A percentile compares a stretch with the other conserved stretches of the same genome.
Conservation (phyloP, 2,113 vertebrate species). For the Gopherus flavomarginatus region DNA sequence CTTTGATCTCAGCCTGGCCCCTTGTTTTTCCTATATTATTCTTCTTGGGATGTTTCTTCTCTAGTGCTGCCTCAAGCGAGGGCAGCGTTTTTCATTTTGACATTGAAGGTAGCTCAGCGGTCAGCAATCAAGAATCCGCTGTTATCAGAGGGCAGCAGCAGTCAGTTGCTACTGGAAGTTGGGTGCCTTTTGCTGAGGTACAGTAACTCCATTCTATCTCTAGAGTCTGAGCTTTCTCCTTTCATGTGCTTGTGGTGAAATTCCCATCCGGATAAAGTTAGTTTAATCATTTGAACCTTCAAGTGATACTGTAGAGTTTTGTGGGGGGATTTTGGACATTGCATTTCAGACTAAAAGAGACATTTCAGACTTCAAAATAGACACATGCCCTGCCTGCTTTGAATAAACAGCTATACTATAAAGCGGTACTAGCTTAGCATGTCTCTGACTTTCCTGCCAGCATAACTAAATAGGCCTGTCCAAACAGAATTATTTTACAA, state of each 20-base stretch:
- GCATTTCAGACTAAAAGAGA: background rate
- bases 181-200: slow-evolving; percentile 78
- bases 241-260: slow-evolving; percentile 39
- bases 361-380: slow-evolving; percentile 32
- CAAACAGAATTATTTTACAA: slow-evolving; percentile 60
- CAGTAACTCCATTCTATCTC: slow-evolving; percentile 63
- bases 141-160: slow-evolving; percentile 74
- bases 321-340: background rate
- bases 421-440: slow-evolving; percentile 30
- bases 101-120: slow-evolving; percentile 80
- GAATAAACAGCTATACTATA: slow-evolving; percentile 58
- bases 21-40: slow-evolving; percentile 68
- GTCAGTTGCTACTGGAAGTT: slow-evolving; percentile 67
- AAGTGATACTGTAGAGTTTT: background rate
- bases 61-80: slow-evolving; percentile 65
- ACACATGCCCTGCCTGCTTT: slow-evolving; percentile 56
- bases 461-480: slow-evolving; percentile 65
- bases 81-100: slow-evolving; percentile 75
- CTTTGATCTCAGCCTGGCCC: slow-evolving; percentile 72
- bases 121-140: slow-evolving; percentile 72
- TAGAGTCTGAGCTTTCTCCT: slow-evolving; percentile 48
- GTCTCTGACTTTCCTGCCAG: slow-evolving; percentile 54
- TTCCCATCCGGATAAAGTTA: slow-evolving; percentile 31
- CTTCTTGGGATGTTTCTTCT: slow-evolving; percentile 71
- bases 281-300: slow-evolving; percentile 35